Conservation (phyloP, 2,113 vertebrate genomes). For the Arenaria interpres region DNA sequence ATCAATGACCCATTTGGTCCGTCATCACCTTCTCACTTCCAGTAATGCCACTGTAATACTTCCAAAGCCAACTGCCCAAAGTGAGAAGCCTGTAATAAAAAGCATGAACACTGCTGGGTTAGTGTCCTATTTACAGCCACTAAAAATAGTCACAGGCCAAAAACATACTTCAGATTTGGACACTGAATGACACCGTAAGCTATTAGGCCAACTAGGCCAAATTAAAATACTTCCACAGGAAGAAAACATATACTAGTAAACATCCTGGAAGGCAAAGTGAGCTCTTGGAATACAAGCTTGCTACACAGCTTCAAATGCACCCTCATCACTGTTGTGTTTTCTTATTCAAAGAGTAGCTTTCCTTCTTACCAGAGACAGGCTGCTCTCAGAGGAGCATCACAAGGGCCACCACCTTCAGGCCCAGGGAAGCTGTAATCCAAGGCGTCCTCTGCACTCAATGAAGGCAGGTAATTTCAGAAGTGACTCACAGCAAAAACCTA, state of each 20-base stretch:
- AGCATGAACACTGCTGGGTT: background rate
- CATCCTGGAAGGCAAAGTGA: background rate
- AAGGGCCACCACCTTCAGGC: background rate
- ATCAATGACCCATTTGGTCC: background rate
- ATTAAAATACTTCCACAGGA: background rate
- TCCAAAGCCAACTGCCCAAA: background rate
- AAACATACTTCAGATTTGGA: background rate
- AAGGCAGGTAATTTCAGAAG: background rate
- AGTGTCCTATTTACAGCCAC: background rate
- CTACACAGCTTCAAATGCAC: background rate
- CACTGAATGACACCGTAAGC: background rate
- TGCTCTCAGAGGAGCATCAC: background rate
- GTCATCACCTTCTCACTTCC: background rate
- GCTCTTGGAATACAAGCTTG: background rate
- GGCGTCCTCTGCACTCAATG: background rate
- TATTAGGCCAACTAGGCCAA: background rate
- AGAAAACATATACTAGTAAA: background rate
- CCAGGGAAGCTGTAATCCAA: background rate
- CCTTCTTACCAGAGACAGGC: background rate
- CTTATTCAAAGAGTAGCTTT: background rate
- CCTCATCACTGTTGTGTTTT: background rate
- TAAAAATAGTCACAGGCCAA: background rate
- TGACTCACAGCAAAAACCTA: background rate
- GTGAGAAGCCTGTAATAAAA: background rate
- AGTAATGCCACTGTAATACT: rapidly evolving